Evolutionary conservation across 2,113 vertebrate genomes (phyloP), one percentile per base, ranked within the genome.

Genomic region (Seriola aureovittata): DNA sequence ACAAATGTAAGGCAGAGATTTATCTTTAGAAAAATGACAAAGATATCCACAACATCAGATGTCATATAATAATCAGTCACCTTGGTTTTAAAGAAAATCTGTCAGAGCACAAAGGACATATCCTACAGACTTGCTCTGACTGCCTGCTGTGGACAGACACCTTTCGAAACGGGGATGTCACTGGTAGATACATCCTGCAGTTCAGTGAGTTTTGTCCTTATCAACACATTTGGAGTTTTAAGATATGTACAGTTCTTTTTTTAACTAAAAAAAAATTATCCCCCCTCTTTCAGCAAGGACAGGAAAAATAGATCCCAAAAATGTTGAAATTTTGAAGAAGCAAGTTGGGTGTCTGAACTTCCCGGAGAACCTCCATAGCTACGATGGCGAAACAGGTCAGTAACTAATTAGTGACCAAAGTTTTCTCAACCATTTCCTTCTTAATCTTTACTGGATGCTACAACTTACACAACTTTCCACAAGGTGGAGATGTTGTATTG

Each of bases 111-210:
- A 94, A 93, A 82, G 94, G 94, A n/a, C 88, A 93, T 16, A 65
- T 93, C 17, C 79, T 94, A 19, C 86, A 88, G 81, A 93, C 93
- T 1, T 93, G 93, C 78, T 36, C 91, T 0, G 82, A 89, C 85
- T 94, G 93, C 59, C 91, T 94, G 75, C 91, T 94, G 73, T 94
- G 94, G 94, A 93, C 91, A 0, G 94, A 93, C 80, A 92, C 89
- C 23, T 93, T 94, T 52, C 78, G 89, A 38, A 94, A 94, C 1
- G 63, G 67, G 40, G 94, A 93, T 8, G 21, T 86, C 48, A 87
- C 78, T 2, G 93, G 93, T 3, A 81, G 94, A 86, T 93, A 81
- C 89, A 81, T 94, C 76, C 50, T 94, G 81, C 92, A 70, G 76
- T 94, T 94, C 82, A 93, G 94, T 94, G 81, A 89, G 93, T 89